Evolutionary conservation across 2,888 invertebrate genomes (phyloP).

Genomic region (Oscheius sp.): DNA sequence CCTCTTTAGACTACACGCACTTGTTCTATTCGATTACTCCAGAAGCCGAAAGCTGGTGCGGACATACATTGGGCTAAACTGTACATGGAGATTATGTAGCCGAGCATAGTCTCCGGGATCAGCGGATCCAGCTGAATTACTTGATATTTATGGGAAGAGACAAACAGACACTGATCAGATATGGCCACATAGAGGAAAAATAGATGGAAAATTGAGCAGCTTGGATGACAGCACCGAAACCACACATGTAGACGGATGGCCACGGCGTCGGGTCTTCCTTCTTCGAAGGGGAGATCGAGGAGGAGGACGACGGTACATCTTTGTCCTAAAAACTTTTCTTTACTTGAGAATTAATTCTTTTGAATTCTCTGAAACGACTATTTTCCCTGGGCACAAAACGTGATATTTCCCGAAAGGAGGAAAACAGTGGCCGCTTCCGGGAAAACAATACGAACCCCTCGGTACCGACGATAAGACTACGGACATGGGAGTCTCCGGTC

Average conservation of each 20-base stretch:
- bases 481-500: too few species aligned
- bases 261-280: conserved; percentile 43
- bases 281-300: neutral
- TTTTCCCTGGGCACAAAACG: too few species aligned
- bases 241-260: conserved; percentile 53
- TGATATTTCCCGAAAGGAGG: too few species aligned
- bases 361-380: neutral
- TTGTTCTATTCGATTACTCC: conserved; percentile 53
- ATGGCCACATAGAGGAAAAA: conserved; percentile 58
- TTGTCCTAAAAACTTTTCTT: neutral
- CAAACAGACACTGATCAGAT: conserved; percentile 30
- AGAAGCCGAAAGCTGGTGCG: conserved; percentile 51
- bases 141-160: neutral
- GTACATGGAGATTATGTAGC: conserved; percentile 49
- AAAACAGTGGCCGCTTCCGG: too few species aligned
- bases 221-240: conserved; percentile 49
- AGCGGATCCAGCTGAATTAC: conserved; percentile 44
- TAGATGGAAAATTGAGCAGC: conserved; percentile 56
- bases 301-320: conserved; percentile 7
- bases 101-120: conserved; percentile 49
- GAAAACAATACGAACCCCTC: too few species aligned
- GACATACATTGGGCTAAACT: conserved; percentile 50
- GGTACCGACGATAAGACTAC: too few species aligned
- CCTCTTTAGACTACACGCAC: conserved; percentile 19
- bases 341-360: neutral